These are phyloP conservation scores for Chelonus formosanus DNA, from an alignment of 2,888 invertebrate genomes.

Conservation along the genomic window DNA sequence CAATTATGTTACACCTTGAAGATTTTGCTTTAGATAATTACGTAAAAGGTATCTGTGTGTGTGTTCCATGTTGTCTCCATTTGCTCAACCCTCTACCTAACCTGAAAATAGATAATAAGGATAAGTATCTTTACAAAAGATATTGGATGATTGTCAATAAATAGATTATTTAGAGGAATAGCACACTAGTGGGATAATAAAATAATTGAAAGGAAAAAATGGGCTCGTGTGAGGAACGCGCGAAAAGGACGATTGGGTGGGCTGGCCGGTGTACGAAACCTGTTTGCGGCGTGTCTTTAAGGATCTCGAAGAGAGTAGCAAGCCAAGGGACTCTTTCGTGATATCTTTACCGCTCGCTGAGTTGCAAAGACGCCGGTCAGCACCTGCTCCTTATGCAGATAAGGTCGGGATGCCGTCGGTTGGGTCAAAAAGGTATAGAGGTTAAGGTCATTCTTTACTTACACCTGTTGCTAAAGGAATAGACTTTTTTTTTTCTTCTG, in stretches of 20 bases:
- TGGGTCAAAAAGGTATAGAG: slow-evolving; percentile 48
- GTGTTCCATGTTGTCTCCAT: too few relatives aligned
- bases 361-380: slow-evolving; percentile 57
- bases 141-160: too few relatives aligned
- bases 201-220: slow-evolving; percentile 3
- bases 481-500: too few relatives aligned
- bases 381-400: slow-evolving; percentile 64
- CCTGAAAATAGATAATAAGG: too few relatives aligned
- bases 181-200: background rate
- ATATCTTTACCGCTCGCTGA: slow-evolving; percentile 42
- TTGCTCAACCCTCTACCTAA: too few relatives aligned
- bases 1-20: too few relatives aligned
- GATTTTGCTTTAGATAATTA: too few relatives aligned
- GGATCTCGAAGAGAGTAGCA: slow-evolving; percentile 29
- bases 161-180: too few relatives aligned
- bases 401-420: slow-evolving; percentile 45
- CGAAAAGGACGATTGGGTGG: slow-evolving; percentile 21
- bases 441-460: slow-evolving; percentile 40
- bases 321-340: slow-evolving; percentile 29
- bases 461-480: background rate
- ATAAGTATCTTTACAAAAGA: too few relatives aligned
- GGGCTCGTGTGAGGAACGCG: slow-evolving; percentile 19
- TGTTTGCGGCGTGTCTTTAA: slow-evolving; percentile 28
- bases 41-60: too few relatives aligned
- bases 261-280: slow-evolving; percentile 22